A percentile compares a stretch with the other conserved stretches of the same genome.
phyloP scores from a whole-genome alignment of 2,797 vertebrate genomes.

The Chrysocyon brachyurus region DNA sequence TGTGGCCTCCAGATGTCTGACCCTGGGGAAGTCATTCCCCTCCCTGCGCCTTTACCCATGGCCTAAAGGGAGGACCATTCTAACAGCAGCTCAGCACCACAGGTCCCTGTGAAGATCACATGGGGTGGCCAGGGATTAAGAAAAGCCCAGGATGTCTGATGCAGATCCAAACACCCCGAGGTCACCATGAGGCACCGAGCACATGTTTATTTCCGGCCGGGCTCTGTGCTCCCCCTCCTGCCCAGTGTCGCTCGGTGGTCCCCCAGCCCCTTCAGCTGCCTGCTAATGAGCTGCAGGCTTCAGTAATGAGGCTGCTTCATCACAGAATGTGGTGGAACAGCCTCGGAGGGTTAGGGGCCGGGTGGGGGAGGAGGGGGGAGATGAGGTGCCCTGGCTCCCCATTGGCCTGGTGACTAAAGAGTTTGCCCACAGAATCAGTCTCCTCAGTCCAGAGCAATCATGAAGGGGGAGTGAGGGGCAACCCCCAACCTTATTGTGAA shows the following conservation, averaged over 20 bases:
- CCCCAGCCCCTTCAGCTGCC: background rate
- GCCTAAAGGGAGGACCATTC: no score
- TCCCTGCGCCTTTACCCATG: accelerated
- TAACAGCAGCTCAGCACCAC: no score
- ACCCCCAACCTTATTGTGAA: background rate
- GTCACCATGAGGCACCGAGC: background rate
- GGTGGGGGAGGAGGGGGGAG: background rate
- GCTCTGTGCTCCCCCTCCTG: background rate
- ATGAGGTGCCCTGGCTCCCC: background rate
- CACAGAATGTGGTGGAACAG: background rate
- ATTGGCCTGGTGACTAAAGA: background rate
- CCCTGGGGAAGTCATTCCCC: background rate
- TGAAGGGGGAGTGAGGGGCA: background rate
- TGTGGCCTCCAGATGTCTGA: background rate
- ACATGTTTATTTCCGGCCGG: background rate
- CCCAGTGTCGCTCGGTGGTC: background rate
- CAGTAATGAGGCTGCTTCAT: constrained; percentile 31
- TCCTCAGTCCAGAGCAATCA: background rate
- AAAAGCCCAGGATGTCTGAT: background rate
- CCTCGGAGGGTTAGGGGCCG: background rate
- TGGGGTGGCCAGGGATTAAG: background rate
- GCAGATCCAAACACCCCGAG: accelerated
- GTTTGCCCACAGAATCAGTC: background rate
- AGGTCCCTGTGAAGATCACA: background rate
- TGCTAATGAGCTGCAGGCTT: constrained; percentile 8